A percentile compares a stretch with the other conserved stretches of the same genome.
Evolutionary conservation across 2,113 vertebrate genomes (phyloP).

Genomic region (Cyrtonyx montezumae): DNA sequence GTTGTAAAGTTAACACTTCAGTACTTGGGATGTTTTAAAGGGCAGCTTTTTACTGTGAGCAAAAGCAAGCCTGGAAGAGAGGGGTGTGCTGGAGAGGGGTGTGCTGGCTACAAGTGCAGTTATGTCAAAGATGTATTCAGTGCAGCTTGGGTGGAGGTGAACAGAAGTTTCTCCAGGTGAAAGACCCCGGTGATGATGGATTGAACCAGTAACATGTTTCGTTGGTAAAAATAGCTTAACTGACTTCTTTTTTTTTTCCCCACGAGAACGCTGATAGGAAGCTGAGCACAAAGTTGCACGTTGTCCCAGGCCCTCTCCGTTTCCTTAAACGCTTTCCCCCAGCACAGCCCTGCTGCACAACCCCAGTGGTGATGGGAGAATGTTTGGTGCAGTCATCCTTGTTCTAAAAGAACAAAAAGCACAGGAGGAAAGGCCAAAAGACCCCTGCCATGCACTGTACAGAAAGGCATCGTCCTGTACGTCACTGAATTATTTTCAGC

Average conservation of each 20-base stretch:
- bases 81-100: neutral
- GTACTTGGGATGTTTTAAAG: neutral
- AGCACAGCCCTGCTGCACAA: neutral
- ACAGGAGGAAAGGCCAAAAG: neutral
- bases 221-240: neutral
- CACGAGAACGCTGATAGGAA: neutral
- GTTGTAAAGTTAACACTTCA: fast-evolving
- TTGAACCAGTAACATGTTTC: neutral
- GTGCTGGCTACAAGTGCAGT: neutral
- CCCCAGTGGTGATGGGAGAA: neutral
- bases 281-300: neutral
- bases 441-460: neutral
- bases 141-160: neutral
- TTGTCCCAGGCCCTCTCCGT: neutral
- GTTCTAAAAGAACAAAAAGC: neutral
- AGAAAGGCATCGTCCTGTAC: neutral
- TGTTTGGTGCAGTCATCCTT: neutral
- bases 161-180: neutral
- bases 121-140: neutral
- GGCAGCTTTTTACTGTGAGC: neutral
- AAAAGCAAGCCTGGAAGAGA: neutral
- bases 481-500: neutral
- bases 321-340: neutral
- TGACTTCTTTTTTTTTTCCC: too few species aligned
- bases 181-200: neutral